Evolutionary conservation across 2,797 vertebrate species (phyloP), one percentile per base, ranked within the genome.

Genomic region (Odontamblyopus lacepedii): DNA sequence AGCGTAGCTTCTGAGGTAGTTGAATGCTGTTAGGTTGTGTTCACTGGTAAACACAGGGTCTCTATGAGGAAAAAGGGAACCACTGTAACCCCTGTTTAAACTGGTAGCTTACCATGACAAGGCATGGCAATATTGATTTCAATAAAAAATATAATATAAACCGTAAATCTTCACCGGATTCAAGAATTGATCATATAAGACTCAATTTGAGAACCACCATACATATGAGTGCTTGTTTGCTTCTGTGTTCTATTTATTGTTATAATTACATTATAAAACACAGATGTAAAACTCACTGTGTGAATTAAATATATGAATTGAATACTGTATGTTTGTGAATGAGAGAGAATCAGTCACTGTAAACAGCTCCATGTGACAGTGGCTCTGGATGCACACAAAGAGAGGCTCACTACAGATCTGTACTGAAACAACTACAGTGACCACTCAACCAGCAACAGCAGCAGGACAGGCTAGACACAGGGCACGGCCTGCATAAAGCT

Each of bases 361-460:
- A 79, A 48, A 71, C 67, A n/a, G 84, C 74, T 26, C 74, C 77
- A 72, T 50, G 63, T 81, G 81, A 86, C 80, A 85, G 72, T 61
- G 75, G 73, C 78, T 87, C 80, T 81, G 72, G 74, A 75, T 64
- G 57, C 41, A 67, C 76, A 93, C 82, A 91, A 92, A 91, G 83
- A 87, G 67, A 73, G 67, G 68, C 51, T 77, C 19, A 91, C 93
- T 93, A 92, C 85, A 89, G 83, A 94, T 94, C 91, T 94, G 93
- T 91, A 89, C 90, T 81, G 78, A 78, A 78, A 77, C 74, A 61
- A 12, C 80, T 81, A 70, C 68, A 72, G 85, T 83, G 79, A 87
- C 63, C 70, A 69, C 78, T 91, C 88, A 91, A 84, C 88, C 88
- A 85, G 89, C 74, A 88, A 86, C 81, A 84, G 84, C 83, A 85